These are phyloP conservation scores for Caenorhabditis inopinata DNA, from an alignment of 1,140 invertebrate genomes.

Conservation along the genomic window DNA sequence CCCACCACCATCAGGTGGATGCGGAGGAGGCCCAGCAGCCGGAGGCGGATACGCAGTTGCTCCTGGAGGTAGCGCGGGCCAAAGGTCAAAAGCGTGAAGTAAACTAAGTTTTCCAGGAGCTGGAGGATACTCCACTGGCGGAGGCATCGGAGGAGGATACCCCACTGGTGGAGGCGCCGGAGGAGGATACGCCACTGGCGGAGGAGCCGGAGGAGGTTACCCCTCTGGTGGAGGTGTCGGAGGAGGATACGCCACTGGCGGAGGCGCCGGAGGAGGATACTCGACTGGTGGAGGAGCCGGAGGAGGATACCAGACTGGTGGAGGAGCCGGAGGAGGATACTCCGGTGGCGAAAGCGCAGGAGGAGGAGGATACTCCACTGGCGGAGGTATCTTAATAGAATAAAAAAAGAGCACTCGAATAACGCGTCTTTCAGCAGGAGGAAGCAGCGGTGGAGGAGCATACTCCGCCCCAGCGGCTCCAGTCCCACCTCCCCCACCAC, in stretches of 20 bases:
- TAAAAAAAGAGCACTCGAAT: neutral
- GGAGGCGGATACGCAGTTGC: constrained; percentile 27
- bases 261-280: neutral
- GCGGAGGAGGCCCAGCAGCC: too few species aligned
- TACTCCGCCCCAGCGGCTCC: constrained; percentile 8
- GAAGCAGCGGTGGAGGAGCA: neutral
- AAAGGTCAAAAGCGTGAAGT: too few species aligned
- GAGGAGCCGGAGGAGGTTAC: constrained; percentile 9
- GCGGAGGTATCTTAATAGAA: neutral
- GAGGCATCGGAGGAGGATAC: too few species aligned
- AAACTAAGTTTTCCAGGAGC: too few species aligned
- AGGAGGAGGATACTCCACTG: neutral
- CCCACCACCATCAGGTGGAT: too few species aligned
- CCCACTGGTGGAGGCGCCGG: too few species aligned
- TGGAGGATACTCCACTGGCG: too few species aligned
- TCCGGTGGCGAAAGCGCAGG: too few species aligned
- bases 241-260: constrained; percentile 3
- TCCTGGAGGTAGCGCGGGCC: too few species aligned
- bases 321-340: too few species aligned
- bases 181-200: neutral
- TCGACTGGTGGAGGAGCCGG: neutral
- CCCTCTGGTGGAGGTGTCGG: neutral
- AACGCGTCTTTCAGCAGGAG: neutral
- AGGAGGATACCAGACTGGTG: too few species aligned
- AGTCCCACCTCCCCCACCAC: constrained; percentile 25